Conservation (phyloP, 2,888 invertebrate species). For the Lithophane leautieri region DNA sequence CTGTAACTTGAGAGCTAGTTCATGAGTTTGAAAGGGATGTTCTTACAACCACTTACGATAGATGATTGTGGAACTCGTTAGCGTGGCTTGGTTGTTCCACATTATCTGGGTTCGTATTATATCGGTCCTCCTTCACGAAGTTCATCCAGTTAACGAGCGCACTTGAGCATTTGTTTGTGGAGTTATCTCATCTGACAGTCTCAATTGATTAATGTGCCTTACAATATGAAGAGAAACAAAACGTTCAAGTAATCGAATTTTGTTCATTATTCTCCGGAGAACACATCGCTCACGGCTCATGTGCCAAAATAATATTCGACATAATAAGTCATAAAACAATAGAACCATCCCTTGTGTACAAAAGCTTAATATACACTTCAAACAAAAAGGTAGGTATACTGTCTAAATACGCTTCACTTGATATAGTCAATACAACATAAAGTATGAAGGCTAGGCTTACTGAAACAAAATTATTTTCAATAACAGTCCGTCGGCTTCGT, state of each 20-base stretch:
- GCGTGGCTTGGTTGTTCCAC: constrained; percentile 33
- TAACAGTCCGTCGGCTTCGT: constrained; percentile 71
- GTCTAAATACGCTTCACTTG: constrained; percentile 20
- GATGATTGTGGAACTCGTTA: constrained; percentile 65
- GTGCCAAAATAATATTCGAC: constrained; percentile 15
- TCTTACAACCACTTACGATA: constrained; percentile 56
- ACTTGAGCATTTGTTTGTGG: constrained; percentile 52
- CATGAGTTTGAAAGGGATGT: constrained; percentile 65
- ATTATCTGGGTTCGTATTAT: constrained; percentile 37
- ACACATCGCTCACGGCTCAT: constrained; percentile 12
- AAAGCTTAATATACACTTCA: constrained; percentile 10
- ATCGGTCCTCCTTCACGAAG: constrained; percentile 51
- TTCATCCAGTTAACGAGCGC: constrained; percentile 59
- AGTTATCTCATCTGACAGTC: constrained; percentile 57
- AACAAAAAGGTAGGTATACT: constrained; percentile 21
- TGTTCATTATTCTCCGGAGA: constrained; percentile 33
- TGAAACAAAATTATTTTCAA: constrained; percentile 72
- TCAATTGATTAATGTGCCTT: constrained; percentile 62
- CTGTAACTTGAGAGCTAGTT: constrained; percentile 78
- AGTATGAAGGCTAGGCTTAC: constrained; percentile 46
- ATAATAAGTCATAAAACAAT: constrained; percentile 24
- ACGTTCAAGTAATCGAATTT: constrained; percentile 54
- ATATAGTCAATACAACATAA: constrained; percentile 40
- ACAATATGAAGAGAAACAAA: constrained; percentile 62
- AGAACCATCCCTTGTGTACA: constrained; percentile 16